phyloP scores from a whole-genome alignment of 2,113 vertebrate species.

The Arizona elegans region DNA sequence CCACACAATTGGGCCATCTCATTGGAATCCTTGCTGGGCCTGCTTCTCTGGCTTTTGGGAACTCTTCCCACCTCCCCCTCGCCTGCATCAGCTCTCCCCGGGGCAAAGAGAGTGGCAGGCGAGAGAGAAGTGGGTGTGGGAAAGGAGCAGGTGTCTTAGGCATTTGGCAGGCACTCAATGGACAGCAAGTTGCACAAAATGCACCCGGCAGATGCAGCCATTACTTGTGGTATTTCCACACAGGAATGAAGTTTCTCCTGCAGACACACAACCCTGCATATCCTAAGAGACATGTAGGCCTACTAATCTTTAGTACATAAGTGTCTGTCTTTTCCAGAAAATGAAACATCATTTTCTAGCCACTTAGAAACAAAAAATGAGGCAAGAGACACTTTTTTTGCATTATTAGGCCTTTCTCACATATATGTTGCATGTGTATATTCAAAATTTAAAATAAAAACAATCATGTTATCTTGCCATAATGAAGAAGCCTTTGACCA shows the following conservation, averaged over 20 bases:
- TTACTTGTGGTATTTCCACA: not conserved
- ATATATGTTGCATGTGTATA: not conserved
- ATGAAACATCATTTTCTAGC: not conserved
- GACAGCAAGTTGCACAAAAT: not conserved
- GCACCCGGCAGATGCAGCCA: not conserved
- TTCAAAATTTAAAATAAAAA: not conserved
- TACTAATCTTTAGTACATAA: not conserved
- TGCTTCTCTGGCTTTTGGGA: conserved; percentile 29
- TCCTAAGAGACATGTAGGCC: not conserved
- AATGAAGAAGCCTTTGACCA: not conserved
- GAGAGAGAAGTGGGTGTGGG: conserved; percentile 52
- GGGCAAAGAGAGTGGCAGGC: conserved; percentile 22
- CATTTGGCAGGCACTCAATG: conserved; percentile 36
- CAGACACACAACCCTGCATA: not conserved
- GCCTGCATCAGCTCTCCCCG: conserved; percentile 3
- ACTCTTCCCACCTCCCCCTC: conserved; percentile 1
- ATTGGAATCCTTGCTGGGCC: conserved; percentile 23
- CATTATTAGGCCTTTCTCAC: not conserved
- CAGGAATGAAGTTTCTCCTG: too few species aligned
- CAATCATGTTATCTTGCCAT: not conserved
- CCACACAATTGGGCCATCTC: conserved; percentile 25
- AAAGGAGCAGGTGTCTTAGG: conserved; percentile 49
- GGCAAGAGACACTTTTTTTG: not conserved
- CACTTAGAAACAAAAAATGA: not conserved
- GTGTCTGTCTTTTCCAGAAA: not conserved